Conservation (phyloP, 1,140 invertebrate genomes). For the Stratiolaelaps scimitus region DNA sequence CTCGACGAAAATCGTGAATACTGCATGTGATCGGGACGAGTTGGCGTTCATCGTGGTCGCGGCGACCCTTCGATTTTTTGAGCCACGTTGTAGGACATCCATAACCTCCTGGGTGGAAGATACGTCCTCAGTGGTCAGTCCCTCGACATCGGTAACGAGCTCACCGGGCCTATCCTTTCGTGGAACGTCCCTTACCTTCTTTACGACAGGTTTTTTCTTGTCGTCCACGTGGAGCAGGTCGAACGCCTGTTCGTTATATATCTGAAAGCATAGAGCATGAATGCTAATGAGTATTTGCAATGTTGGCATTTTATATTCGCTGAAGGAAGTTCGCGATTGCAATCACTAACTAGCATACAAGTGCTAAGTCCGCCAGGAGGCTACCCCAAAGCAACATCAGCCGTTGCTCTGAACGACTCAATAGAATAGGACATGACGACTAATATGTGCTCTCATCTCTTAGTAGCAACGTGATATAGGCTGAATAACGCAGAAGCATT, state of each 20-base stretch:
- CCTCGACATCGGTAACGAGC: conserved; percentile 14
- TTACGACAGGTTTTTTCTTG: conserved; percentile 8
- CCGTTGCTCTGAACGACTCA: no score
- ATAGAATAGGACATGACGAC: no score
- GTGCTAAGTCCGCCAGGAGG: no score
- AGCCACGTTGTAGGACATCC: conserved; percentile 4
- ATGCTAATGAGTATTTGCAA: no score
- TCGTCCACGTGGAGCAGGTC: conserved; percentile 17
- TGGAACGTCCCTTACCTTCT: conserved; percentile 14
- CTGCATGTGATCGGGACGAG: conserved; percentile 20
- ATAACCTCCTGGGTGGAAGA: conserved; percentile 17
- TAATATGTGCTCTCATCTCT: no score
- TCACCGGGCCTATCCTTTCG: conserved; percentile 10
- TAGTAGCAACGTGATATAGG: no score
- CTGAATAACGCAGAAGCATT: no score
- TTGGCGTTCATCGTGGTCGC: conserved; percentile 25
- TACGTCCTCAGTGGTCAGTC: conserved; percentile 12
- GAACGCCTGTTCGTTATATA: conserved; percentile 23
- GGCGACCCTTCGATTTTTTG: conserved; percentile 12
- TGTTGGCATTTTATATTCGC: no score
- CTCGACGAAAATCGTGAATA: conserved; percentile 16
- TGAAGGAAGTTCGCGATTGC: no score
- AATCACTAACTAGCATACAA: no score
- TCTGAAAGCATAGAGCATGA: conserved; percentile 3
- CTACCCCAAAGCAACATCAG: no score